A percentile compares a stretch with the other conserved stretches of the same genome.
Evolutionary conservation across 2,888 invertebrate genomes (phyloP).

Genomic region (Galerucella pusilla): DNA sequence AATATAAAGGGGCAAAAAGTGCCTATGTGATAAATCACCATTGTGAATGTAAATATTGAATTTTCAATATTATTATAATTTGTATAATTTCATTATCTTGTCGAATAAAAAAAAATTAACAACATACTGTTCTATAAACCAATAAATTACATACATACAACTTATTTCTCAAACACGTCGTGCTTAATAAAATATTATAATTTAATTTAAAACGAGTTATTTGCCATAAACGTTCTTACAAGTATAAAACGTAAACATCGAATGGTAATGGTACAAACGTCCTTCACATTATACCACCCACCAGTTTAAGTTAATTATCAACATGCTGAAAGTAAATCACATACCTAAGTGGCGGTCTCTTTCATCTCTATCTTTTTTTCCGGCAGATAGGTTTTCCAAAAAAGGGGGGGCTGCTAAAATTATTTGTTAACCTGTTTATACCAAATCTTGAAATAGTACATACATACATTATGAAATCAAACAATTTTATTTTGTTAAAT

Average conservation of each 20-base stretch:
- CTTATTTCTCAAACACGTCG: neutral
- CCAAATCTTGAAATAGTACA: too few relatives aligned
- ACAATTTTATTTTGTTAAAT: too few relatives aligned
- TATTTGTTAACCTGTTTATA: too few relatives aligned
- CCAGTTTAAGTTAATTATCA: neutral
- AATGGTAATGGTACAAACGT: conserved; percentile 35
- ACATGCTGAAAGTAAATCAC: neutral
- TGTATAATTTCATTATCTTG: too few relatives aligned
- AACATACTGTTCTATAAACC: neutral
- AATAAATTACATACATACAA: neutral
- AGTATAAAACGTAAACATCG: conserved; percentile 26
- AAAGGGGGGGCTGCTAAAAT: too few relatives aligned
- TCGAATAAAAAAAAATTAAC: neutral
- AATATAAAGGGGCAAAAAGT: too few relatives aligned
- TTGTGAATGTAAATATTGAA: too few relatives aligned
- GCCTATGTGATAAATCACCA: too few relatives aligned
- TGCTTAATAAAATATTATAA: neutral
- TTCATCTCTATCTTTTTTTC: neutral
- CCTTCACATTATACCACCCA: conserved; percentile 37
- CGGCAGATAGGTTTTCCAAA: too few relatives aligned
- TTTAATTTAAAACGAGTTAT: conserved; percentile 24
- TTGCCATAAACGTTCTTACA: conserved; percentile 36
- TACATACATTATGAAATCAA: too few relatives aligned
- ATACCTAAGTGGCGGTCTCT: neutral
- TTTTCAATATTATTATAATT: too few relatives aligned